Evolutionary conservation across 1,140 invertebrate genomes (phyloP).

Genomic region (Schlechtendalia chinensis): DNA sequence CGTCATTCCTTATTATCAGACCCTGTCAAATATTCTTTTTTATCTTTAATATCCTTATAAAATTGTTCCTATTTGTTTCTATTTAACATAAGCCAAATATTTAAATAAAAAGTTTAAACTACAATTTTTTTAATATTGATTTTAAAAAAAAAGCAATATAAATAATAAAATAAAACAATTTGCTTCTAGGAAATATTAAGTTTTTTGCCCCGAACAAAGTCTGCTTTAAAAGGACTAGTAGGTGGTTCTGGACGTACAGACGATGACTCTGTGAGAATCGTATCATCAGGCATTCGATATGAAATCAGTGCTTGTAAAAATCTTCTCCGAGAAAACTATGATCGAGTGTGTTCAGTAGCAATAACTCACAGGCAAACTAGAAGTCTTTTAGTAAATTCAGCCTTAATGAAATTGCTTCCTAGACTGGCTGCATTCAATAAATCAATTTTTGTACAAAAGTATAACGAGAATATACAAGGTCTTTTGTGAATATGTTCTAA

Average conservation of each 20-base stretch:
- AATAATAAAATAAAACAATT: not conserved
- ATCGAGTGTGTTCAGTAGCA: conserved; percentile 75
- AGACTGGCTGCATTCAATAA: conserved; percentile 89
- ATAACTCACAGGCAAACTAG: conserved; percentile 74
- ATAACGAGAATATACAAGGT: not conserved
- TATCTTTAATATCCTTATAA: not conserved
- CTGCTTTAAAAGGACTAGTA: conserved; percentile 42
- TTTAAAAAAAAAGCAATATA: not conserved
- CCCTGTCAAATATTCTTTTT: not conserved
- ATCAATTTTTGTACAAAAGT: conserved; percentile 70
- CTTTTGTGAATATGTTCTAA: not conserved
- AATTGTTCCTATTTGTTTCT: not conserved
- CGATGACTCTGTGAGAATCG: conserved; percentile 35
- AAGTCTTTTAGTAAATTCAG: conserved; percentile 81
- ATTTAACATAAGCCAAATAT: not conserved
- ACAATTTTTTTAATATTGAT: no score
- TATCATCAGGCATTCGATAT: conserved; percentile 33
- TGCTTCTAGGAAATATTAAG: conserved; percentile 31
- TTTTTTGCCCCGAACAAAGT: conserved; percentile 34
- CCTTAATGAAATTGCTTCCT: conserved; percentile 85
- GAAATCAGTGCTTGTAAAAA: conserved; percentile 78
- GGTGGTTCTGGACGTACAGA: conserved; percentile 42
- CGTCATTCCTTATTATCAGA: not conserved
- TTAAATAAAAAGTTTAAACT: no score
- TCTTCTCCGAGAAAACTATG: conserved; percentile 80